Evolutionary conservation across 2,797 vertebrate genomes (phyloP).

Genomic region (Poeciliopsis presidionis): DNA sequence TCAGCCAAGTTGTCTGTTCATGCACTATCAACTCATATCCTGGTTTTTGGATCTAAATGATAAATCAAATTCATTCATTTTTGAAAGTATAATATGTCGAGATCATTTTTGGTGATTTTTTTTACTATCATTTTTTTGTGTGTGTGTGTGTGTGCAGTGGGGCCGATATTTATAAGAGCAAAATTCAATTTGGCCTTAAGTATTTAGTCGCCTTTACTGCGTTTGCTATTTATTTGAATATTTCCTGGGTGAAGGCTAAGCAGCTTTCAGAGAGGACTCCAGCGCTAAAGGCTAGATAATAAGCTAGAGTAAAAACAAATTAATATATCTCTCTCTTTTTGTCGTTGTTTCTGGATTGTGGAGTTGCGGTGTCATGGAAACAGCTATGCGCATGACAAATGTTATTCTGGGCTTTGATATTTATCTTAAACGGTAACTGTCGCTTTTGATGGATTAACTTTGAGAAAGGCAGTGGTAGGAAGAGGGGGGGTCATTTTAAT

Average conservation of each 20-base stretch:
- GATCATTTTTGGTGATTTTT: conserved; percentile 47
- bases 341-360: conserved; percentile 38
- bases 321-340: not conserved
- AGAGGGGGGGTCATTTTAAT: conserved; percentile 42
- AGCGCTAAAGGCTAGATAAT: conserved; percentile 37
- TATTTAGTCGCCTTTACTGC: conserved; percentile 63
- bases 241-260: conserved; percentile 51
- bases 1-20: conserved; percentile 52
- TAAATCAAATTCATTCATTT: conserved; percentile 40
- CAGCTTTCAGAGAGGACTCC: conserved; percentile 39
- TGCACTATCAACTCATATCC: conserved; percentile 39
- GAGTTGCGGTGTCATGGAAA: conserved; percentile 60
- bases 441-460: conserved; percentile 52
- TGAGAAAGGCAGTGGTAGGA: conserved; percentile 37
- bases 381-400: conserved; percentile 60
- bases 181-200: conserved; percentile 40
- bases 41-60: conserved; percentile 37
- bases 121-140: too few relatives aligned
- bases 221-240: conserved; percentile 70
- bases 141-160: conserved; percentile 38
- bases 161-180: conserved; percentile 52
- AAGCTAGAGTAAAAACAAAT: conserved; percentile 27
- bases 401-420: conserved; percentile 72
- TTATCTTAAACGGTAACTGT: conserved; percentile 57
- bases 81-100: conserved; percentile 15